These are phyloP conservation scores for Ia io DNA, from an alignment of 2,113 vertebrate species.

Conservation along the genomic window DNA sequence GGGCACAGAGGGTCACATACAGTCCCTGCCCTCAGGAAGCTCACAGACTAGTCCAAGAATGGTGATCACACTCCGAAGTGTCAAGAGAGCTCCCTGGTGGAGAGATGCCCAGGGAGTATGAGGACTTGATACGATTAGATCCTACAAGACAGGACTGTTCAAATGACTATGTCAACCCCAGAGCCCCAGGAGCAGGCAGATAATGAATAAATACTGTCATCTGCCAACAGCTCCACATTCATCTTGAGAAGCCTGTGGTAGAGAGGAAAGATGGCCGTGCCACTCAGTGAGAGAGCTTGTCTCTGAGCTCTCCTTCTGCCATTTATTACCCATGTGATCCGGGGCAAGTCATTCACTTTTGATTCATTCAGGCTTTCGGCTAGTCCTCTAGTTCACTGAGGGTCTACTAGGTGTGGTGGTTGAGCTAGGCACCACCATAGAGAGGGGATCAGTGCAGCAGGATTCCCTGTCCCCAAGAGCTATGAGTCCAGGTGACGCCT, in stretches of 20 bases:
- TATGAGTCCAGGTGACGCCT: background rate
- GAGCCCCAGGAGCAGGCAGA: background rate
- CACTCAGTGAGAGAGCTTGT: background rate
- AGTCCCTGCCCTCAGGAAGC: background rate
- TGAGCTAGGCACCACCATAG: background rate
- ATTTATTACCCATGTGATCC: background rate
- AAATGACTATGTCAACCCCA: background rate
- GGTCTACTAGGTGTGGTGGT: background rate
- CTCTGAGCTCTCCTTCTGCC: background rate
- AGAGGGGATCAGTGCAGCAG: background rate
- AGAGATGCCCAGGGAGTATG: background rate
- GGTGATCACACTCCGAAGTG: accelerated
- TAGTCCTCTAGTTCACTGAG: background rate
- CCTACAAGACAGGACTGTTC: background rate
- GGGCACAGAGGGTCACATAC: background rate
- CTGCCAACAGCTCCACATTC: background rate
- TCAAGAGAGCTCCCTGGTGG: background rate
- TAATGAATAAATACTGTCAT: background rate
- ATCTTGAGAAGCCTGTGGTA: background rate
- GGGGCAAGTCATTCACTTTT: background rate
- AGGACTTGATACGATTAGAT: background rate
- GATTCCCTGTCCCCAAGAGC: background rate
- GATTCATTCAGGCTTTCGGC: background rate
- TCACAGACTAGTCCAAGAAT: background rate
- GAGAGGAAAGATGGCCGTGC: background rate